A percentile compares a stretch with the other conserved stretches of the same genome.
Conservation (phyloP, 2,113 vertebrate genomes). For the Aplodontia rufa region DNA sequence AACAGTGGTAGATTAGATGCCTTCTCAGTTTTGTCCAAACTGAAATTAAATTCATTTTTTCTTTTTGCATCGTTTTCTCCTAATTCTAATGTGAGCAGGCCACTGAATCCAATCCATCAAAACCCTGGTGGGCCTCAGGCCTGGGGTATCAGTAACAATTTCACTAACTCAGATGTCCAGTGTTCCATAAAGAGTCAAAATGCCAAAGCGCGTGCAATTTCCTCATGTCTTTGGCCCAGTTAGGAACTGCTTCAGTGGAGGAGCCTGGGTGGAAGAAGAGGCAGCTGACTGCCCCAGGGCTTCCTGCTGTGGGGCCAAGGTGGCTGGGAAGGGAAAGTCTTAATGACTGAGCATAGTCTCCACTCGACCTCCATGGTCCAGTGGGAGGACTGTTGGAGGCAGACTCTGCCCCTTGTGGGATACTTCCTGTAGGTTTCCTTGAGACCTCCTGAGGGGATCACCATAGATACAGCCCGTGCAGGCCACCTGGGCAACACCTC, state of each 20-base stretch:
- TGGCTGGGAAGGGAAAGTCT: background rate
- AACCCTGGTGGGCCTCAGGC: background rate
- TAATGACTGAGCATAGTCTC: too few species aligned
- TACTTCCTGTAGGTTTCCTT: background rate
- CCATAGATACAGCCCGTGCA: too few species aligned
- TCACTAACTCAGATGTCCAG: background rate
- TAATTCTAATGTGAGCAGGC: background rate
- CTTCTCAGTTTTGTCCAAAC: background rate
- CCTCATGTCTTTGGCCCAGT: background rate
- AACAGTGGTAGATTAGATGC: background rate
- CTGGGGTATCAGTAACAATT: background rate
- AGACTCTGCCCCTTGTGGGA: background rate
- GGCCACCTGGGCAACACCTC: background rate
- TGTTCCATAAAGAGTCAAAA: background rate
- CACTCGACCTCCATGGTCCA: rapidly evolving
- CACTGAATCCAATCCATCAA: background rate
- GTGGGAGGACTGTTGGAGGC: too few species aligned
- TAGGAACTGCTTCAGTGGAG: background rate
- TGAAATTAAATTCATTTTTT: background rate
- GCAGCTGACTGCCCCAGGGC: background rate
- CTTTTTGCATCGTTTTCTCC: background rate
- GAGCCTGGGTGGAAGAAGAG: background rate
- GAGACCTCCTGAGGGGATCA: background rate
- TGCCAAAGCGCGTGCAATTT: background rate
- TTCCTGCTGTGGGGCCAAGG: background rate